Conservation (phyloP, 2,888 invertebrate species). For the Luperina testacea region DNA sequence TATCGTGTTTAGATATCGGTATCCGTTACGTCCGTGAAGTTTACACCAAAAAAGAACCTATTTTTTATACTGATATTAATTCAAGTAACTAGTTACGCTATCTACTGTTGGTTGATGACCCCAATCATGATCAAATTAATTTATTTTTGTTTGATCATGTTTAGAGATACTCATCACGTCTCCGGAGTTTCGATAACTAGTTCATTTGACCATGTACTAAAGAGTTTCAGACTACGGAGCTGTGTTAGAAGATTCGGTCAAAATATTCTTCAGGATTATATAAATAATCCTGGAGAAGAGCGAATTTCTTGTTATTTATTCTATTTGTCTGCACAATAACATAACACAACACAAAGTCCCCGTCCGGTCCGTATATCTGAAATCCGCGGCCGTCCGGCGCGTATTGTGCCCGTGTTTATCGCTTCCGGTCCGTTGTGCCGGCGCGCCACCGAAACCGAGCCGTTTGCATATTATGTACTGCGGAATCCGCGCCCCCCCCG, state of each 20-base stretch:
- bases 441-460: constrained; percentile 55
- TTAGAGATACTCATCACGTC: no score
- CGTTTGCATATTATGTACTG: constrained; percentile 52
- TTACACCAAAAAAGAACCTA: no score
- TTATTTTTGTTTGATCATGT: no score
- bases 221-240: not conserved
- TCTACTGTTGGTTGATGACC: no score
- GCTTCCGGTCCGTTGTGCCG: constrained; percentile 60
- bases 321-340: constrained; percentile 50
- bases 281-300: not conserved
- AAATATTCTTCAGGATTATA: not conserved
- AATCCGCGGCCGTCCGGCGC: constrained; percentile 52
- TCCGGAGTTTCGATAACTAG: no score
- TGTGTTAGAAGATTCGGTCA: not conserved
- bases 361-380: constrained; percentile 57
- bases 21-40: no score
- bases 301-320: constrained; percentile 31
- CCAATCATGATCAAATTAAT: no score
- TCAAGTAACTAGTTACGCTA: no score
- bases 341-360: constrained; percentile 53
- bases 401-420: constrained; percentile 60
- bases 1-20: no score
- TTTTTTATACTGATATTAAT: no score
- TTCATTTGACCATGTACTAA: no score
- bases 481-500: constrained; percentile 14